Percentiles rank a stretch among this genome's conserved stretches.
These are phyloP conservation scores for Hesperophylax magnus DNA, from an alignment of 1,140 invertebrate genomes.

Conservation along the genomic window DNA sequence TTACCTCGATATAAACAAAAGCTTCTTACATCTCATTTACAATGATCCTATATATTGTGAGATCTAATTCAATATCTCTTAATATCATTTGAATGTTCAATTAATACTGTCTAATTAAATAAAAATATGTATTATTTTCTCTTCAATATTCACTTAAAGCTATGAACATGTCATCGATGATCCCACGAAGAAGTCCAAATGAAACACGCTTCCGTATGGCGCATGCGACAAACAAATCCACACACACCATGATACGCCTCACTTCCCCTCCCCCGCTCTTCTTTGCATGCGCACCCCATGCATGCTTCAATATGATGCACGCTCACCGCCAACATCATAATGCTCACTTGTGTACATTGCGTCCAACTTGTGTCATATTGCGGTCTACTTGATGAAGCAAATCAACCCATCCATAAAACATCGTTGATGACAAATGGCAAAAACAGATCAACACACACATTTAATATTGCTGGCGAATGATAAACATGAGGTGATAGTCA, in stretches of 20 bases:
- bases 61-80: conserved; percentile 59
- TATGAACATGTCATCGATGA: conserved; percentile 58
- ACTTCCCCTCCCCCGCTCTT: neutral
- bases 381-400: neutral
- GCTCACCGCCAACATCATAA: neutral
- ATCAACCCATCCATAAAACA: conserved; percentile 33
- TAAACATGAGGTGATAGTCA: conserved; percentile 47
- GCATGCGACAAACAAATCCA: neutral
- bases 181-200: conserved; percentile 49
- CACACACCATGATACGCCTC: neutral
- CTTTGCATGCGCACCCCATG: neutral
- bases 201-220: conserved; percentile 17
- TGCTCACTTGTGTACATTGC: neutral
- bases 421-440: conserved; percentile 51
- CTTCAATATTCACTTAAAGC: conserved; percentile 56
- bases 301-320: conserved; percentile 29
- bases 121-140: conserved; percentile 52
- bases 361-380: neutral
- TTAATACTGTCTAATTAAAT: conserved; percentile 59
- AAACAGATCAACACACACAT: conserved; percentile 47
- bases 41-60: conserved; percentile 56
- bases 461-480: conserved; percentile 55
- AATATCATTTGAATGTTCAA: conserved; percentile 58
- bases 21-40: conserved; percentile 53
- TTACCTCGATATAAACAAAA: conserved; percentile 56